Conservation (phyloP, 35 echinoderm and acorn worm genomes). For the Anneissia japonica region DNA sequence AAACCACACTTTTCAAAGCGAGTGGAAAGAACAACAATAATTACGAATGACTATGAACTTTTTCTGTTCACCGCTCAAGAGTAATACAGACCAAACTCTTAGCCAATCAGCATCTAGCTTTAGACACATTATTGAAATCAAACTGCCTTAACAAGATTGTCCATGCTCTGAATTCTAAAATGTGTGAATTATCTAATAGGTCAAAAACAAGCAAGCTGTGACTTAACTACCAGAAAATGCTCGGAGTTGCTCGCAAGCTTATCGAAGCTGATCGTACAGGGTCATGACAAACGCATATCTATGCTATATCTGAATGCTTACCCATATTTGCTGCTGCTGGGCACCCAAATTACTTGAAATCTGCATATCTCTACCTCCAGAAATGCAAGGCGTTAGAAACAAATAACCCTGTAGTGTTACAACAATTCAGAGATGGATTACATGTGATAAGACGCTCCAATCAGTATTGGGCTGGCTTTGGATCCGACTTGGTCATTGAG, state of each 20-base stretch:
- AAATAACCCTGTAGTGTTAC: background rate
- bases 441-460: background rate
- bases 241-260: background rate
- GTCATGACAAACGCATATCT: background rate
- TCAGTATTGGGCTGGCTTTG: slow-evolving; percentile 23
- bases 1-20: too few relatives aligned
- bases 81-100: too few relatives aligned
- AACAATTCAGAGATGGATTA: background rate
- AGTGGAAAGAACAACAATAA: too few relatives aligned
- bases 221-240: background rate
- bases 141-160: too few relatives aligned
- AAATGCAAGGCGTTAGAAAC: background rate
- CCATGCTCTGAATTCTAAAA: too few relatives aligned
- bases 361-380: background rate
- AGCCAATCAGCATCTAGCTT: too few relatives aligned
- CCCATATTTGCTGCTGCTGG: slow-evolving; percentile 19
- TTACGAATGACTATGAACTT: too few relatives aligned
- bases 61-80: too few relatives aligned
- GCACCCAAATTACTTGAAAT: slow-evolving; percentile 11
- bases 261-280: slow-evolving; percentile 2
- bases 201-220: too few relatives aligned
- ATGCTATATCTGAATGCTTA: background rate
- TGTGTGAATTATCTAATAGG: too few relatives aligned
- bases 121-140: too few relatives aligned
- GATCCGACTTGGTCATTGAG: slow-evolving; percentile 31